Percentiles rank a stretch among this genome's conserved stretches.
Evolutionary conservation across 2,113 vertebrate species (phyloP).

Genomic region (Amblyornis subalaris): DNA sequence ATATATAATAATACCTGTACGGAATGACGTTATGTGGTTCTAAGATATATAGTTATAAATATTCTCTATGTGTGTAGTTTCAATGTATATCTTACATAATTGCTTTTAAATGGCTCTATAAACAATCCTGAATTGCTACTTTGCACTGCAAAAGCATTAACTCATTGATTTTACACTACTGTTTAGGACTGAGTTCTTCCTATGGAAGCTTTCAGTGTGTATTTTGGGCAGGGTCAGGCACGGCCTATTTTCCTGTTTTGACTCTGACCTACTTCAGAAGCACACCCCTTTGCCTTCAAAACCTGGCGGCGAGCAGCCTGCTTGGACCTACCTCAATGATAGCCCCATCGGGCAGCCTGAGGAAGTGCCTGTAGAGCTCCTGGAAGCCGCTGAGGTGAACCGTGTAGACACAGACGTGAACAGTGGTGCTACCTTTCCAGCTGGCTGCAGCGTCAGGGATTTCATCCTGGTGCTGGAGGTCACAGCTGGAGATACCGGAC

Average conservation of each 20-base stretch:
- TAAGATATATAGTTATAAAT: neutral
- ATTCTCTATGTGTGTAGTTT: neutral
- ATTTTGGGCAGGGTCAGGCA: neutral
- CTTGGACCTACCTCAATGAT: slow-evolving; percentile 83
- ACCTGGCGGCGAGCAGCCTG: neutral
- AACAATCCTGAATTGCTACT: neutral
- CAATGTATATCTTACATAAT: neutral
- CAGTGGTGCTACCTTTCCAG: slow-evolving; percentile 64
- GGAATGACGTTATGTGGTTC: neutral
- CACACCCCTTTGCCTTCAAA: neutral
- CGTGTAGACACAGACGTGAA: slow-evolving; percentile 78
- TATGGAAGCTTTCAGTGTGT: neutral
- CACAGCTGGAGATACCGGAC: slow-evolving; percentile 50
- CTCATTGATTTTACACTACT: neutral
- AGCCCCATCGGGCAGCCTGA: slow-evolving; percentile 82
- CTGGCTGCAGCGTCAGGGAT: neutral
- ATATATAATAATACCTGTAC: neutral
- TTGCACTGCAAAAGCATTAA: neutral
- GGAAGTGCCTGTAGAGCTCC: slow-evolving; percentile 84
- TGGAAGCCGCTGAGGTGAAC: slow-evolving; percentile 79
- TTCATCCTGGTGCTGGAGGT: slow-evolving; percentile 35
- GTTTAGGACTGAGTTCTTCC: neutral
- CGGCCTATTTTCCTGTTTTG: neutral
- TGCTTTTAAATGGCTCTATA: slow-evolving; percentile 16
- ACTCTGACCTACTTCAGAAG: neutral